A percentile compares a stretch with the other conserved stretches of the same genome.
These are phyloP conservation scores for Hypsibius dujardini DNA, from an alignment of 1,140 invertebrate genomes.

Conservation along the genomic window DNA sequence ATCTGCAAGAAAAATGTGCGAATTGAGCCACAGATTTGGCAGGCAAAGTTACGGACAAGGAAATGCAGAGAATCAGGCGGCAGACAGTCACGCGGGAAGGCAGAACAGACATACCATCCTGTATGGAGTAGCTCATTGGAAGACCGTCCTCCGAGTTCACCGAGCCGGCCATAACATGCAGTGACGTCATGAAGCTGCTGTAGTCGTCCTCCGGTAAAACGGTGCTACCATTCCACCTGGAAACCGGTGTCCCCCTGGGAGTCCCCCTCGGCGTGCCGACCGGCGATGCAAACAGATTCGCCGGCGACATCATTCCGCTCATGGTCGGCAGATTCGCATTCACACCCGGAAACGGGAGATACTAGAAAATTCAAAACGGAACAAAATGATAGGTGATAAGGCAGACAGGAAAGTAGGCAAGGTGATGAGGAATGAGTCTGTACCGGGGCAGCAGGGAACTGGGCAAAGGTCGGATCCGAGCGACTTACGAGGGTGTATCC, in stretches of 20 bases:
- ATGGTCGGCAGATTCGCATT: conserved; percentile 9
- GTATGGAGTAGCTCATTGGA: not conserved
- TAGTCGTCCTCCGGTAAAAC: not conserved
- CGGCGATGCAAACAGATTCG: not conserved
- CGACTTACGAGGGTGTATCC: not conserved
- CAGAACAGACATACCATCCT: not conserved
- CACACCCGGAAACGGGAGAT: conserved; percentile 14
- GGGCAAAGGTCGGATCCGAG: not conserved
- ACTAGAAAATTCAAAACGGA: conserved; percentile 3
- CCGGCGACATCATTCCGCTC: conserved; percentile 15
- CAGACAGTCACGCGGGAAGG: not conserved
- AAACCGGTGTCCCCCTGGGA: conserved; percentile 1
- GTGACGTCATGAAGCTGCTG: not conserved
- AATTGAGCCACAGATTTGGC: too few species aligned
- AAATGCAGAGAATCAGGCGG: too few species aligned
- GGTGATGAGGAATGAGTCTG: not conserved
- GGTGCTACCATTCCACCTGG: not conserved
- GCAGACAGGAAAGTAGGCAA: not conserved
- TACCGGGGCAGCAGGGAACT: conserved; percentile 7
- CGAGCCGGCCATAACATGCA: not conserved
- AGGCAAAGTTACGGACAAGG: too few species aligned
- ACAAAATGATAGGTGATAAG: not conserved
- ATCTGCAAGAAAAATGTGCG: not conserved
- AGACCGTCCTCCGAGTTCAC: not conserved
- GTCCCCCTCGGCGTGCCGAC: not conserved